These are phyloP conservation scores for Oligia strigilis DNA, from an alignment of 2,888 invertebrate genomes.

Conservation along the genomic window DNA sequence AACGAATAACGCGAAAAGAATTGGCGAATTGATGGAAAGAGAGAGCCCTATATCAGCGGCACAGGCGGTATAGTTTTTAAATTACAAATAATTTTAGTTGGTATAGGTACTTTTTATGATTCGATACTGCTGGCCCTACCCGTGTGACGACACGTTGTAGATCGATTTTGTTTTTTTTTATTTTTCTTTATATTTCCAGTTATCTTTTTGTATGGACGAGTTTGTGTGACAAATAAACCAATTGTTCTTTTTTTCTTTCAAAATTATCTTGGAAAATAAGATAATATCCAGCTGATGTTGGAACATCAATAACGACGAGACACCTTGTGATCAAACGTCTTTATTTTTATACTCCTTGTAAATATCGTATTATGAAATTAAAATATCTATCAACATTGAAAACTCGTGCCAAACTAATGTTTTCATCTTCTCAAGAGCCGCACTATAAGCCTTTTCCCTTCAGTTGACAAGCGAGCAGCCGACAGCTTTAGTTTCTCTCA, in stretches of 20 bases:
- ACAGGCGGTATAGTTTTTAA: not conserved
- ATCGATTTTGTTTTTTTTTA: not conserved
- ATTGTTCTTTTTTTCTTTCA: not conserved
- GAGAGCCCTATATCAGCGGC: not conserved
- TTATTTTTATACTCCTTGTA: not conserved
- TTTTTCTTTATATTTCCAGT: not conserved
- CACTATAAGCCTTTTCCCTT: constrained; percentile 20
- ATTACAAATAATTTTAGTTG: no score
- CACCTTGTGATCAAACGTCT: not conserved
- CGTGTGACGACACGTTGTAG: not conserved
- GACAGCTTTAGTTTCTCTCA: constrained; percentile 37
- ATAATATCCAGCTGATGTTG: not conserved
- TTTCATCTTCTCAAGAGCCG: constrained; percentile 1
- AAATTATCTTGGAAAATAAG: not conserved
- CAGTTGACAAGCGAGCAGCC: constrained; percentile 42
- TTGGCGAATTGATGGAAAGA: not conserved
- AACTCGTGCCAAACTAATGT: not conserved
- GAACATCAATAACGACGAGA: not conserved
- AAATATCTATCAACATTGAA: not conserved
- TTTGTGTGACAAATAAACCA: not conserved
- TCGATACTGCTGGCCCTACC: no score
- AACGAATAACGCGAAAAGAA: not conserved
- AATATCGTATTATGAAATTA: not conserved
- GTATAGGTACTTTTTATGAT: no score
- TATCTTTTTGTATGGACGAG: not conserved